These are phyloP conservation scores for Rhynchomys soricoides DNA, from an alignment of 2,113 vertebrate genomes.

Conservation along the genomic window DNA sequence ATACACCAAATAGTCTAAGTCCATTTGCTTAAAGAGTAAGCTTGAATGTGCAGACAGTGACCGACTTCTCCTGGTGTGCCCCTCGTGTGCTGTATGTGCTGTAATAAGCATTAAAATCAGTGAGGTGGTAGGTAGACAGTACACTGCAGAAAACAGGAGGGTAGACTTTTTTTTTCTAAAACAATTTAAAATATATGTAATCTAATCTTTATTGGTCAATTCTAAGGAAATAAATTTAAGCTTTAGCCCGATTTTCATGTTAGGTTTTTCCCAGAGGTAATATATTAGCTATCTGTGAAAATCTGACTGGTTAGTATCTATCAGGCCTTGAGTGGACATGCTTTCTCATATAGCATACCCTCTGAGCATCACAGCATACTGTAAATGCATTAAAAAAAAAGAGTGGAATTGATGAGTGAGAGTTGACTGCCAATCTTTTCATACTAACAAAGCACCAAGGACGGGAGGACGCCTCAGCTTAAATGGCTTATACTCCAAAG, in stretches of 20 bases:
- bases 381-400: background rate
- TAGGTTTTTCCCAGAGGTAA: background rate
- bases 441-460: background rate
- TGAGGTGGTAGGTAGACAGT: background rate
- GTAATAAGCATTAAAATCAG: background rate
- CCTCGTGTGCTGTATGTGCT: background rate
- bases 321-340: background rate
- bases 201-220: background rate
- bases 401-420: background rate
- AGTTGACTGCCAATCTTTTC: background rate
- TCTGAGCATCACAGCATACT: background rate
- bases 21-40: background rate
- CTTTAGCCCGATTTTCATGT: background rate
- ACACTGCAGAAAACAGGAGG: background rate
- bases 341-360: background rate
- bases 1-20: background rate
- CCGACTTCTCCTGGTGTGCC: background rate
- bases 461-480: no score
- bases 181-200: background rate
- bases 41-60: background rate
- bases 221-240: background rate
- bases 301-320: background rate
- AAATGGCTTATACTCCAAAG: no score
- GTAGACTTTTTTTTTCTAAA: background rate
- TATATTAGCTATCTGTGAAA: constrained; percentile 6